phyloP scores from a whole-genome alignment of 1,140 invertebrate genomes.

The Microplitis demolitor region DNA sequence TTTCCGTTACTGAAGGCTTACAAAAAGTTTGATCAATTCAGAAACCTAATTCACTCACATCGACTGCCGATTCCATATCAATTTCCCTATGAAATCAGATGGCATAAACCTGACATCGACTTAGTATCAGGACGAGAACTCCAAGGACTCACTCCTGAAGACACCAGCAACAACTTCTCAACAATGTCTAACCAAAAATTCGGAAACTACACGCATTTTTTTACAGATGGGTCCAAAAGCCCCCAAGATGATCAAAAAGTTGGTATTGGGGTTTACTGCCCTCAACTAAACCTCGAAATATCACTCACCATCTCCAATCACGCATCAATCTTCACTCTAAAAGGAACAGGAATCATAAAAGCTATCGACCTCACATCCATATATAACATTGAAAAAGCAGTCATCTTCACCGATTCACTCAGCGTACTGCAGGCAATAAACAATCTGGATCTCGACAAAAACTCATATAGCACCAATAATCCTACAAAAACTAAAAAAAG shows the following conservation, averaged over 20 bases:
- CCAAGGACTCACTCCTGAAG: too few relatives aligned
- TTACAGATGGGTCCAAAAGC: too few relatives aligned
- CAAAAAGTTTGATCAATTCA: too few relatives aligned
- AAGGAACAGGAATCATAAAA: conserved; percentile 7
- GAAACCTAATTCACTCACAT: too few relatives aligned
- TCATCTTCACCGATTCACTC: conserved; percentile 23
- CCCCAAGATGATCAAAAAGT: background rate
- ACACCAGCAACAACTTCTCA: too few relatives aligned
- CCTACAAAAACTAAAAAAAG: background rate
- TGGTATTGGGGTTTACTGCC: background rate
- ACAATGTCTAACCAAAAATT: too few relatives aligned
- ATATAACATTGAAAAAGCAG: background rate
- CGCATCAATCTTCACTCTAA: conserved; percentile 15
- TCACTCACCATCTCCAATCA: background rate
- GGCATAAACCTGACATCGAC: too few relatives aligned
- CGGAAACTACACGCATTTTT: too few relatives aligned
- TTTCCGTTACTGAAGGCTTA: too few relatives aligned
- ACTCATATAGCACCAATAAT: background rate
- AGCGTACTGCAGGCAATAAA: background rate
- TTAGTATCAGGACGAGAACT: too few relatives aligned
- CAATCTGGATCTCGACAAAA: background rate
- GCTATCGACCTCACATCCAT: background rate
- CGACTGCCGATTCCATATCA: too few relatives aligned
- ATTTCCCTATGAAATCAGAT: too few relatives aligned
- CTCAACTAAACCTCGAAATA: background rate